Percentiles rank a stretch among this genome's conserved stretches.
Evolutionary conservation across 1,140 invertebrate genomes (phyloP).

Genomic region (Brachionus paranguensis): DNA sequence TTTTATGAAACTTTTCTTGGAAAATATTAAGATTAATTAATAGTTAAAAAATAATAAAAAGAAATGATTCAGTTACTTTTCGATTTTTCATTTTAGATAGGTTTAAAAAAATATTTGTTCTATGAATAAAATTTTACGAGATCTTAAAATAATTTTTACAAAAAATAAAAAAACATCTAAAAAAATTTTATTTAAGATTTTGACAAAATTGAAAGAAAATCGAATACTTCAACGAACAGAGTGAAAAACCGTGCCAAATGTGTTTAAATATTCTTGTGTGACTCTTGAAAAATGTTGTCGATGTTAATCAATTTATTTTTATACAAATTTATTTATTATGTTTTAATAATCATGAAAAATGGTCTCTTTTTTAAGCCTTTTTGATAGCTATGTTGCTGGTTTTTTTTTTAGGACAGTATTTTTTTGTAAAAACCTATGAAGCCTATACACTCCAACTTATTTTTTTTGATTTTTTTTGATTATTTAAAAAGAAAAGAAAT

Average conservation of each 20-base stretch:
- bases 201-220: slow-evolving; percentile 28
- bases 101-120: too few species aligned
- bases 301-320: background rate
- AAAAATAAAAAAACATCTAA: background rate
- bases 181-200: background rate
- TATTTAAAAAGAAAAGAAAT: background rate
- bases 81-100: too few species aligned
- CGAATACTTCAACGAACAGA: slow-evolving; percentile 15
- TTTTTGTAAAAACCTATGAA: background rate
- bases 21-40: too few species aligned
- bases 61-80: too few species aligned
- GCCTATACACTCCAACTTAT: background rate
- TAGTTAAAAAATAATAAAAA: too few species aligned
- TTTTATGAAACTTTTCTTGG: too few species aligned
- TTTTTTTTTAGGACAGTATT: background rate
- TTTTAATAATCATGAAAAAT: background rate
- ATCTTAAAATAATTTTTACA: too few species aligned
- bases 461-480: background rate
- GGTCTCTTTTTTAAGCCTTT: background rate
- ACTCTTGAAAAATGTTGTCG: background rate
- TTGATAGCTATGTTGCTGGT: background rate
- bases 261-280: background rate
- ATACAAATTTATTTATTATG: background rate
- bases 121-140: too few species aligned
- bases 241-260: background rate